These are phyloP conservation scores for Pantala flavescens DNA, from an alignment of 1,140 invertebrate genomes.

Conservation along the genomic window DNA sequence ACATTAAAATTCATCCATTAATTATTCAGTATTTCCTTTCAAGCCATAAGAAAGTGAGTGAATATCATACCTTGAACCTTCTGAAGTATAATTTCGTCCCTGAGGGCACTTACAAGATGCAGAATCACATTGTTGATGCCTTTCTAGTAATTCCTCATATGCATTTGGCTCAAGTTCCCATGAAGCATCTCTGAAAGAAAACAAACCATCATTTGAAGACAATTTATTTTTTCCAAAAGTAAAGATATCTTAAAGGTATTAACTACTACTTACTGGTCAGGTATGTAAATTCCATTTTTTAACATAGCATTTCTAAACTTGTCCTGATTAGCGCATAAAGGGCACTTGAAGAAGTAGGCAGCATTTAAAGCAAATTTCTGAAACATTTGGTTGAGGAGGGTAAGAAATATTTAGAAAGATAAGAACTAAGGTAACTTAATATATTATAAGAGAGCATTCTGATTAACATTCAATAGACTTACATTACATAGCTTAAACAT, in stretches of 20 bases:
- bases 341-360: constrained; percentile 59
- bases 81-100: constrained; percentile 36
- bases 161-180: constrained; percentile 57
- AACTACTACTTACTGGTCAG: constrained; percentile 47
- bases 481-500: no score
- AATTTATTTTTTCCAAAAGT: neutral
- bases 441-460: no score
- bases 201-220: neutral
- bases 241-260: neutral
- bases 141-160: constrained; percentile 45
- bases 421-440: no score
- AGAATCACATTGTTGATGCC: constrained; percentile 47
- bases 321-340: constrained; percentile 52
- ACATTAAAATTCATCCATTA: no score
- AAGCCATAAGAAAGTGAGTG: constrained; percentile 11
- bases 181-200: constrained; percentile 47
- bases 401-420: neutral
- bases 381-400: constrained; percentile 21
- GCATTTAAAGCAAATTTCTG: constrained; percentile 49
- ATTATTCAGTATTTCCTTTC: no score
- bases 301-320: constrained; percentile 48
- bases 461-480: no score
- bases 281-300: constrained; percentile 51
- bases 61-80: constrained; percentile 17
- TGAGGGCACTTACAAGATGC: constrained; percentile 44